Base-by-base conservation (phyloP, 1,140 invertebrate species). In the Kradibia gibbosae region DNA sequence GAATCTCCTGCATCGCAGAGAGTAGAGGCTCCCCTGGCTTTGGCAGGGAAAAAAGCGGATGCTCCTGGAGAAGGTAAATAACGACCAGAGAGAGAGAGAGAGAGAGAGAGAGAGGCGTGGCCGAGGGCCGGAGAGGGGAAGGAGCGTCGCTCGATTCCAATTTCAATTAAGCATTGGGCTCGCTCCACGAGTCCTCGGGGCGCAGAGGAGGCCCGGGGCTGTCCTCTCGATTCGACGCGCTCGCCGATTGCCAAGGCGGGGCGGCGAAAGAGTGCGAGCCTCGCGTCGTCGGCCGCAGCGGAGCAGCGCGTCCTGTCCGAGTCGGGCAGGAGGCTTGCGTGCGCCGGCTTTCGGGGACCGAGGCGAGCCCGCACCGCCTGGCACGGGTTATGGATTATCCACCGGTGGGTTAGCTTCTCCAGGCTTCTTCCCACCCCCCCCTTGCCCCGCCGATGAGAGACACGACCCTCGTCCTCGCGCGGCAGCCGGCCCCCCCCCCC, bases 301-400 rank as follows among this genome's bases (percentile, higher is more conserved):
- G n/a, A n/a, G n/a, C n/a, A n/a, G 60, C 36, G 15, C 60, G 36
- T 36, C 36, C 10, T 34, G 20, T 65, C 60, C 17, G 22, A 36
- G 31, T 17, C 31, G 8, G 31, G 36, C 10, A 65, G 3, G 36
- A 39, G n/a, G n/a, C n/a, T 67, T 67, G 62, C 62, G 36, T 67
- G 62, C 36, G 62, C 4, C 15, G 1, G 67, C 36, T 25, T 71
- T 42, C 25, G 67, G 57, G 15, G 2, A 7, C n/a, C 4, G 0
- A 5, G 3, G 10, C 15, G 70, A 48, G 1, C 15, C 85, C 80
- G 83, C 82, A 85, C 87, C 4, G 42, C 82, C 86, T 86, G 87
- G 87, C 80, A 88, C 87, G 83, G 84, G 84, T 83, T 88, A 87
- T 88, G 85, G 87, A 87, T 88, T 48, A 48, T n/a, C n/a, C n/a